phyloP scores from a whole-genome alignment of 1,140 invertebrate genomes.

The Halictus rubicundus region DNA sequence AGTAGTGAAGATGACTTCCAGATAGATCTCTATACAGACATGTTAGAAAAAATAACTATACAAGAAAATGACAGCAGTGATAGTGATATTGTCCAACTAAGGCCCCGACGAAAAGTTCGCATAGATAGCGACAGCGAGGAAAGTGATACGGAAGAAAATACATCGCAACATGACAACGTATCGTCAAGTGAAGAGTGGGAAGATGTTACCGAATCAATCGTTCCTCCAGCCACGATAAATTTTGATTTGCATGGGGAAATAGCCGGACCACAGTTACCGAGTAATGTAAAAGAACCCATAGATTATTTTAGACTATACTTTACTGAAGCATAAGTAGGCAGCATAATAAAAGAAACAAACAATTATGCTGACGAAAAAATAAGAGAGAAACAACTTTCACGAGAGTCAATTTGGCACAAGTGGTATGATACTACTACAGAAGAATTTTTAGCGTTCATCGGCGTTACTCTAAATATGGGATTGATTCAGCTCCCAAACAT shows the following conservation, averaged over 20 bases:
- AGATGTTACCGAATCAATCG: constrained; percentile 10
- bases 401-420: constrained; percentile 29
- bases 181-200: constrained; percentile 32
- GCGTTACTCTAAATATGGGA: constrained; percentile 28
- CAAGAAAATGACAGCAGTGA: constrained; percentile 19
- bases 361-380: constrained; percentile 25
- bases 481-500: constrained; percentile 20
- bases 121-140: constrained; percentile 22
- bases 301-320: neutral
- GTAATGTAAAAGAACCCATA: neutral
- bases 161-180: neutral
- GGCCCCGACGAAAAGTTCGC: neutral
- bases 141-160: constrained; percentile 21
- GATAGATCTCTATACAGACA: constrained; percentile 29
- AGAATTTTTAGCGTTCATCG: constrained; percentile 32
- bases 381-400: constrained; percentile 12
- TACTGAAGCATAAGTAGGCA: constrained; percentile 14
- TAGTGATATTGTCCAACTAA: constrained; percentile 26
- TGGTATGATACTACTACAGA: constrained; percentile 21
- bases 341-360: constrained; percentile 30
- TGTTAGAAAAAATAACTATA: constrained; percentile 14
- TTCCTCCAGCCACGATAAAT: constrained; percentile 14
- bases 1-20: constrained; percentile 24
- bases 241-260: neutral
- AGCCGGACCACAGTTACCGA: neutral